Evolutionary conservation across 2,113 vertebrate species (phyloP), one percentile per base, ranked within the genome.

Genomic region (Mormyrus lacerda): DNA sequence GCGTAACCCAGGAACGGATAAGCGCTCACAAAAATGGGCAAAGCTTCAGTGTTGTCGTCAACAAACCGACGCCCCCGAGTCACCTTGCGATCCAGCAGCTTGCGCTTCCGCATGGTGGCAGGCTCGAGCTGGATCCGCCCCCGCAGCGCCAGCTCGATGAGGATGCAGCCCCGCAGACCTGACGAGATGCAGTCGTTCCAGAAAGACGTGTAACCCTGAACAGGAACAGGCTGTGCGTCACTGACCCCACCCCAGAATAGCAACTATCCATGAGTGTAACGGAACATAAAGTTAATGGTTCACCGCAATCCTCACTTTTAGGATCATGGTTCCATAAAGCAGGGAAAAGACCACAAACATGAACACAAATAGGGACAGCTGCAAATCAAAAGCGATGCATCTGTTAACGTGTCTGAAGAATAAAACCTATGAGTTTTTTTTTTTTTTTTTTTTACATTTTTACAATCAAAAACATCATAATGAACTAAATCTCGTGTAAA

Each of bases 151-250:
- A 97, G 94, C 88, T 97, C 96, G 5, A 97, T 95, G 7, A 97
- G 95, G 91, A 97, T 96, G 69, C 96, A 95, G 0, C 96, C 95
- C 0, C 97, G 94, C 53, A 97, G 93, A 0, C 97, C 97, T 0
- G 96, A 96, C 0, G 97, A 97, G 94, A 97, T 97, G 94, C 96
- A 97, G 94, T 97, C 96, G 0, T 97, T 97, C 96, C 96, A 97
- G 94, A 97, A 97, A 11, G 96, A 97, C 0, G 96, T 96, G 89
- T 97, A 97, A 85, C 96, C 96, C 96, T 97, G 91, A 13, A 50
- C 8, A 42, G 19, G 42, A 87, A 69, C 6, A n/a, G 85, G 73
- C 9, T 17, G 15, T 0, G 31, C 3, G 31, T 79, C 87, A 79
- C 13, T 83, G 42, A 83, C 79, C 8, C 79, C 79, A 0, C 42